A percentile compares a stretch with the other conserved stretches of the same genome.
phyloP scores from a whole-genome alignment of 2,888 invertebrate genomes.

The Podotricha telesiphe region DNA sequence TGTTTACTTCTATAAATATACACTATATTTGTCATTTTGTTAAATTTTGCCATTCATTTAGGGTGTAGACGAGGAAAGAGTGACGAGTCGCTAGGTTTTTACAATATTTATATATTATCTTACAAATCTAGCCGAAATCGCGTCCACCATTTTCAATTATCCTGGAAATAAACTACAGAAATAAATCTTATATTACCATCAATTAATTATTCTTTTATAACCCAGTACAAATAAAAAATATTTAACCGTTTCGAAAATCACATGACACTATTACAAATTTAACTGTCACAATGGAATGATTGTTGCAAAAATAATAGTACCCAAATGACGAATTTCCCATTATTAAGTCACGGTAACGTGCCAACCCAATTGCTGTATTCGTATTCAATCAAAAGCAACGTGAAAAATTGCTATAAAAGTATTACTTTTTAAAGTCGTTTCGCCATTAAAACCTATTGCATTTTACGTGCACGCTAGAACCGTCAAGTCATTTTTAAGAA shows the following conservation, averaged over 20 bases:
- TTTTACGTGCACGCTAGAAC: constrained; percentile 35
- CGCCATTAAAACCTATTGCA: constrained; percentile 35
- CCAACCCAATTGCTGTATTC: constrained; percentile 44
- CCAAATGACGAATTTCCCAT: constrained; percentile 57
- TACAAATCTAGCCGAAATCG: too few relatives aligned
- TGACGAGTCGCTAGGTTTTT: too few relatives aligned
- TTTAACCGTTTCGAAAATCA: constrained; percentile 27
- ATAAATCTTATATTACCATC: too few relatives aligned
- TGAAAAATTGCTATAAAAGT: constrained; percentile 41
- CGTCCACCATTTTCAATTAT: too few relatives aligned
- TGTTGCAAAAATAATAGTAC: constrained; percentile 55
- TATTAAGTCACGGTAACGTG: constrained; percentile 48
- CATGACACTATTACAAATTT: constrained; percentile 58
- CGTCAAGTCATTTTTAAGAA: constrained; percentile 5
- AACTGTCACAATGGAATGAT: constrained; percentile 60
- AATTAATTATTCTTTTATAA: too few relatives aligned
- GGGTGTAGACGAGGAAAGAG: too few relatives aligned
- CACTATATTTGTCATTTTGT: too few relatives aligned
- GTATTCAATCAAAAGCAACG: constrained; percentile 45
- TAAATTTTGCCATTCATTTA: too few relatives aligned
- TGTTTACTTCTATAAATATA: too few relatives aligned
- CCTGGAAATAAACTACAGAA: too few relatives aligned
- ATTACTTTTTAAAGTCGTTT: constrained; percentile 39
- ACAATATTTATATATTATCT: too few relatives aligned
- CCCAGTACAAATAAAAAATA: not conserved